Evolutionary conservation across 2,113 vertebrate genomes (phyloP).

Genomic region (Andinoacara biseriatus): DNA sequence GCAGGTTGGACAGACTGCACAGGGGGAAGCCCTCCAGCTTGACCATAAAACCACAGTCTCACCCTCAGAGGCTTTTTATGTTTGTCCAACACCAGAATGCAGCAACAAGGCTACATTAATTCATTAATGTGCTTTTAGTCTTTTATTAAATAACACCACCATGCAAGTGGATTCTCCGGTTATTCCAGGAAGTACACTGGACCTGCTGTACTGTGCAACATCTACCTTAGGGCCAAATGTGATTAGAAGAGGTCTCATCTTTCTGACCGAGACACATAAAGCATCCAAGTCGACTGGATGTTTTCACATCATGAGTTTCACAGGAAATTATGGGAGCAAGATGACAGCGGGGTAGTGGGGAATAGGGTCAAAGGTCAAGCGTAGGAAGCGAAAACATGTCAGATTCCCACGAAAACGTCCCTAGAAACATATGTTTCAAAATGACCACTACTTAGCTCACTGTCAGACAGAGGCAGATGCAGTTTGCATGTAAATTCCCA

Average conservation of each 20-base stretch:
- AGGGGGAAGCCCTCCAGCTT: neutral
- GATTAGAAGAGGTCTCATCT: neutral
- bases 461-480: constrained; percentile 35
- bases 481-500: constrained; percentile 63
- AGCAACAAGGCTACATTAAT: neutral
- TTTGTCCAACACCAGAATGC: neutral
- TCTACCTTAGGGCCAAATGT: neutral
- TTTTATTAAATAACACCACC: neutral
- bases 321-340: neutral
- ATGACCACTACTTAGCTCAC: neutral
- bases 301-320: neutral
- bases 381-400: neutral
- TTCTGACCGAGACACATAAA: neutral
- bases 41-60: neutral
- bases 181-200: neutral
- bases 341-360: neutral
- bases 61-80: neutral
- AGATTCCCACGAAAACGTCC: neutral
- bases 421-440: neutral
- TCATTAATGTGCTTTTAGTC: neutral
- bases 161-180: neutral
- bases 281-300: neutral
- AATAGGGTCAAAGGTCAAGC: constrained; percentile 51
- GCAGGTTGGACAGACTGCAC: neutral
- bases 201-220: neutral